Evolutionary conservation across 2,113 vertebrate genomes (phyloP).

Genomic region (Crocuta crocuta): DNA sequence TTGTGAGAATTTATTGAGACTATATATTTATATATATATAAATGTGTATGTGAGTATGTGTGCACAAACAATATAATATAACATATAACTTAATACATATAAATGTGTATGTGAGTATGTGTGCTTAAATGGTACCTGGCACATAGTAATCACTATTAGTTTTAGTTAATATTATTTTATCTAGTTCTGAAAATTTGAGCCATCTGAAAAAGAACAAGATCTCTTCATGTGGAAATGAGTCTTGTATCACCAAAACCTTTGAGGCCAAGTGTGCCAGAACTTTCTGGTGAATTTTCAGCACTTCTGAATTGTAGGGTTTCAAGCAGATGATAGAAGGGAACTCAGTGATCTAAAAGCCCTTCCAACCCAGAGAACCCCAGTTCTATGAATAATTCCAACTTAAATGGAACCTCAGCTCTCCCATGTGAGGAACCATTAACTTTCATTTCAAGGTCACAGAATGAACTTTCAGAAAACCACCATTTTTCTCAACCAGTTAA

Average conservation of each 20-base stretch:
- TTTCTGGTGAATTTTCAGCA: background rate
- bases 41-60: background rate
- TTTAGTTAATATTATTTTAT: background rate
- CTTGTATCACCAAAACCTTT: background rate
- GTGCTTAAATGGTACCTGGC: background rate
- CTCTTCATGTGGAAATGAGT: background rate
- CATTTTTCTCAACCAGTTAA: slow-evolving; percentile 75
- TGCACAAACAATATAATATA: too few relatives aligned
- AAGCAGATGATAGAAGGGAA: background rate
- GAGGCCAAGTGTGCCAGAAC: background rate
- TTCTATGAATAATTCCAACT: slow-evolving; percentile 43
- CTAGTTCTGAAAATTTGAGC: slow-evolving; percentile 45
- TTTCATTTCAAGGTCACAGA: slow-evolving; percentile 55
- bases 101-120: background rate
- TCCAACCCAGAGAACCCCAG: slow-evolving; percentile 3
- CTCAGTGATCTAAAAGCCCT: background rate
- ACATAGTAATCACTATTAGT: slow-evolving; percentile 28
- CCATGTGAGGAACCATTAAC: background rate
- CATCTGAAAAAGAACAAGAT: background rate
- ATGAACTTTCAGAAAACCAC: slow-evolving; percentile 64
- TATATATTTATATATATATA: background rate
- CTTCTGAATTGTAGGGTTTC: background rate
- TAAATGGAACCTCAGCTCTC: background rate
- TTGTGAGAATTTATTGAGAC: background rate
- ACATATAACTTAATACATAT: too few relatives aligned